phyloP scores from a whole-genome alignment of 2,888 invertebrate species.

The Isoperla grammatica region DNA sequence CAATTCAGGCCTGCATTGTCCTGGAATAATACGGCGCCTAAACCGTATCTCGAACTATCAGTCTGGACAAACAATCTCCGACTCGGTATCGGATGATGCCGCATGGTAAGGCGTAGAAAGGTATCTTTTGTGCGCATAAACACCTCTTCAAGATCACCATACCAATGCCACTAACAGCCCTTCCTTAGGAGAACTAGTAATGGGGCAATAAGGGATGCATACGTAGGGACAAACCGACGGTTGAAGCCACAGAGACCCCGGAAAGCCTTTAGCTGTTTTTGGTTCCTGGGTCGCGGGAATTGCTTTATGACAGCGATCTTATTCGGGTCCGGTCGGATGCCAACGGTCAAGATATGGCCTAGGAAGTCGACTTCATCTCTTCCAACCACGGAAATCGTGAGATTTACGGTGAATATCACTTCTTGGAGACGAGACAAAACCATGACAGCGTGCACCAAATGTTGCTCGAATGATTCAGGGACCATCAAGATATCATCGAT shows the following conservation, averaged over 20 bases:
- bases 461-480: too few relatives aligned
- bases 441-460: too few relatives aligned
- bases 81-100: slow-evolving; percentile 25
- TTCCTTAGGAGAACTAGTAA: slow-evolving; percentile 22
- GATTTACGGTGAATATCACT: too few relatives aligned
- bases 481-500: too few relatives aligned
- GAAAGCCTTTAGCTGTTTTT: slow-evolving; percentile 15
- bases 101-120: slow-evolving; percentile 3
- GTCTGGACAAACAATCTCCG: slow-evolving; percentile 24
- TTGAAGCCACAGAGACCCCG: slow-evolving; percentile 19
- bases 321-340: slow-evolving; percentile 22
- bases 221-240: slow-evolving; percentile 15
- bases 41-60: slow-evolving; percentile 24
- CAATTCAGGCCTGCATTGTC: slow-evolving; percentile 12
- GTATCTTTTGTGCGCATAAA: background rate
- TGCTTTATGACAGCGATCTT: slow-evolving; percentile 25
- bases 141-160: slow-evolving; percentile 7
- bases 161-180: slow-evolving; percentile 20
- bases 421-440: too few relatives aligned
- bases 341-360: slow-evolving; percentile 22
- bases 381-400: too few relatives aligned
- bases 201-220: slow-evolving; percentile 21
- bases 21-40: slow-evolving; percentile 29
- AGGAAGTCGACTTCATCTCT: slow-evolving; percentile 9
- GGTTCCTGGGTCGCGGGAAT: slow-evolving; percentile 23